Evolutionary conservation across 2,888 invertebrate species (phyloP).

Genomic region (Chelonus formosanus): DNA sequence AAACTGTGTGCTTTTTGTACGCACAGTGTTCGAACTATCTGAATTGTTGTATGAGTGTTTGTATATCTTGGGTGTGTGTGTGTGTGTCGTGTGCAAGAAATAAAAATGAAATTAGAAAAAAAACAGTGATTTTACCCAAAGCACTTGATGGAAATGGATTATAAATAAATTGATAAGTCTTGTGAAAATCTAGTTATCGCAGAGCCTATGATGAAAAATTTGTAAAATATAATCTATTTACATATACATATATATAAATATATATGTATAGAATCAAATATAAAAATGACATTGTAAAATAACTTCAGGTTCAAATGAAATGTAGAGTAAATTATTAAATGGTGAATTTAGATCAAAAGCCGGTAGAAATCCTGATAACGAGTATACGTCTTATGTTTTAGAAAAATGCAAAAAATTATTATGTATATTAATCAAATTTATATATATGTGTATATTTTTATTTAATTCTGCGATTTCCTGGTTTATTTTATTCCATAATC

Average conservation of each 20-base stretch:
- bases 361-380: too few relatives aligned
- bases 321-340: too few relatives aligned
- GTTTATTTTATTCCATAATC: too few relatives aligned
- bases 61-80: conserved; percentile 13
- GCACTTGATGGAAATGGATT: conserved; percentile 14
- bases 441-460: too few relatives aligned
- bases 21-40: conserved; percentile 21
- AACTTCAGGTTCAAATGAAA: too few relatives aligned
- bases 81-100: background rate
- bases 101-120: conserved; percentile 2
- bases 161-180: conserved; percentile 16
- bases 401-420: too few relatives aligned
- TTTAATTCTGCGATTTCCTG: too few relatives aligned
- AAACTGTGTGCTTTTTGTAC: conserved; percentile 21
- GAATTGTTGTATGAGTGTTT: background rate
- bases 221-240: conserved; percentile 20
- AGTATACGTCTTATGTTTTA: too few relatives aligned
- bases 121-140: conserved; percentile 7
- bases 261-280: conserved; percentile 1
- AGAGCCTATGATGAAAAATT: conserved; percentile 18
- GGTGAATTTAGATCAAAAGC: too few relatives aligned
- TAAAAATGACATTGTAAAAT: conserved; percentile 35
- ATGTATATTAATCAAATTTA: too few relatives aligned
- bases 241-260: too few relatives aligned
- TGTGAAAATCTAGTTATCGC: conserved; percentile 15